A percentile compares a stretch with the other conserved stretches of the same genome.
These are phyloP conservation scores for Chaenodraco wilsoni DNA, from an alignment of 2,797 vertebrate genomes.

Conservation along the genomic window DNA sequence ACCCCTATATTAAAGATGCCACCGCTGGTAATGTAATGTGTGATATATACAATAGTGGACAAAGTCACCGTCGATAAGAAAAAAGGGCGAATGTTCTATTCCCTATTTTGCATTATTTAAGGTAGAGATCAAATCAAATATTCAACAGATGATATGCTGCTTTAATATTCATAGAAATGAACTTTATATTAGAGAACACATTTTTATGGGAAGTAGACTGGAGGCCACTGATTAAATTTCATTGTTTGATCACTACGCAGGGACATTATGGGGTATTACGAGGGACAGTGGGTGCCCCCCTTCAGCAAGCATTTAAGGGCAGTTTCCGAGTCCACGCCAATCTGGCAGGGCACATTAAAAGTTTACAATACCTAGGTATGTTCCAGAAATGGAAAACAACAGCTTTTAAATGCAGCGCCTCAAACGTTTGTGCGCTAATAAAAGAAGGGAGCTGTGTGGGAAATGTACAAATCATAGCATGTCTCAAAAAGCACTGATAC, in stretches of 20 bases:
- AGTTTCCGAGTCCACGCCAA: conserved; percentile 45
- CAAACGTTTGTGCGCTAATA: conserved; percentile 43
- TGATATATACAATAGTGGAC: conserved; percentile 69
- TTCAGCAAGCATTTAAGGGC: conserved; percentile 75
- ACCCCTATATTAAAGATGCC: conserved; percentile 50
- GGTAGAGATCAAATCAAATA: conserved; percentile 85
- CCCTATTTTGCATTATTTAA: conserved; percentile 86
- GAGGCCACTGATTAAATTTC: conserved; percentile 85
- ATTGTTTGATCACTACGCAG: conserved; percentile 84
- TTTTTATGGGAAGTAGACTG: conserved; percentile 82
- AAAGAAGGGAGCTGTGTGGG: conserved; percentile 16
- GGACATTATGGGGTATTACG: conserved; percentile 73
- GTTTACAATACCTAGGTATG: conserved; percentile 45
- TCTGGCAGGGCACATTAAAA: conserved; percentile 38
- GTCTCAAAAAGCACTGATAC: conserved; percentile 60
- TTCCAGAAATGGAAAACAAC: conserved; percentile 32
- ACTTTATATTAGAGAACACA: conserved; percentile 87
- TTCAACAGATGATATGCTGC: conserved; percentile 84
- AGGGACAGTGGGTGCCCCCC: conserved; percentile 53
- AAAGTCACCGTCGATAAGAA: conserved; percentile 73
- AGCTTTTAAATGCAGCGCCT: conserved; percentile 30
- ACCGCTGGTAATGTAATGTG: conserved; percentile 62
- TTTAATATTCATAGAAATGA: conserved; percentile 89
- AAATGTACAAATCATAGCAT: conserved; percentile 53
- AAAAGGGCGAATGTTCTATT: conserved; percentile 75